Conservation (phyloP, 1,140 invertebrate species). For the Lamellibrachia luymesi region DNA sequence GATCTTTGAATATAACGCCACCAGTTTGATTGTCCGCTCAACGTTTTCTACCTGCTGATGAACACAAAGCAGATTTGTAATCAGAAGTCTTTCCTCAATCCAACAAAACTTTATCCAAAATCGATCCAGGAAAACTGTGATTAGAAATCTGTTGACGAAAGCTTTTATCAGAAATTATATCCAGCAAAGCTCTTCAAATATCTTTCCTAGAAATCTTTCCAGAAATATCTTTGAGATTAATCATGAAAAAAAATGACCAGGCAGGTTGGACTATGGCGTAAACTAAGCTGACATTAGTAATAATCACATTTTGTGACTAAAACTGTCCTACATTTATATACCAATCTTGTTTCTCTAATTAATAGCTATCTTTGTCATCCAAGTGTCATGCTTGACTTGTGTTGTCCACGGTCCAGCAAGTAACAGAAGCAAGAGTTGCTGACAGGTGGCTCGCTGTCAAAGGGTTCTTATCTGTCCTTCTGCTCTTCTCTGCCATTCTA, state of each 20-base stretch:
- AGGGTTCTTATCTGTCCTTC: neutral
- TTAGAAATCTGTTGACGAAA: neutral
- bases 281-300: neutral
- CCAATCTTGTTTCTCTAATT: neutral
- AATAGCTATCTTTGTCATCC: neutral
- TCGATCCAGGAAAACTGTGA: neutral
- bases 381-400: neutral
- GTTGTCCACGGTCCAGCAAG: neutral
- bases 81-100: neutral
- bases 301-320: neutral
- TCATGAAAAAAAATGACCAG: neutral
- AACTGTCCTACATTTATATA: neutral
- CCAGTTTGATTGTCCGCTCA: neutral
- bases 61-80: neutral
- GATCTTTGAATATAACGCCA: neutral
- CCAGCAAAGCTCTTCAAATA: neutral
- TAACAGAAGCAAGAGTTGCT: neutral
- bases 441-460: neutral
- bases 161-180: neutral
- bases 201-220: neutral
- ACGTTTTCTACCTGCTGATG: neutral
- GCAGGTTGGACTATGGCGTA: neutral
- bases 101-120: neutral
- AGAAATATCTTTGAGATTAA: neutral
- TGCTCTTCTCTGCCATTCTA: neutral